Evolutionary conservation across 2,113 vertebrate species (phyloP), one percentile per base, ranked within the genome.

Genomic region (Ascaphus truei): DNA sequence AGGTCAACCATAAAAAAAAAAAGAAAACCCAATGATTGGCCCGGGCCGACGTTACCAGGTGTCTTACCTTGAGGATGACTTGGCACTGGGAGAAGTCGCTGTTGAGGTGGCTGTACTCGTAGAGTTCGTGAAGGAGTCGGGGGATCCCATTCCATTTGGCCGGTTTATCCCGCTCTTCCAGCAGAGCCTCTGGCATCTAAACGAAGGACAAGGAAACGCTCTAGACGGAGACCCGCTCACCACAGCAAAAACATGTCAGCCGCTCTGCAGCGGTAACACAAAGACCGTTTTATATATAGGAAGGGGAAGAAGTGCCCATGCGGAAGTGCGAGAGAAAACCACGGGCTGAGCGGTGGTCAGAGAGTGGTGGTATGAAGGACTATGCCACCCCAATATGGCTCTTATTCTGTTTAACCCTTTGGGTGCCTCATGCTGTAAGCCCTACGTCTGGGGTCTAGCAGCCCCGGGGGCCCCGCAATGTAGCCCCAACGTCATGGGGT

Each of bases 101-200:
- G 88, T 99, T 95, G 26, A 93, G 93, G 73, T 98, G 93, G 78
- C 95, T 98, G 72, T 92, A 93, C 31, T 95, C 85, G 4, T 97
- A 89, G 7, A 99, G 87, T 79, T 92, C 96, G 80, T 94, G 93
- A 67, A 99, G 80, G 50, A 98, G 82, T 43, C 91, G 80, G 20
- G 97, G 97, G 83, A 99, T 96, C 75, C 96, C 94, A 72, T 96
- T 93, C 97, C 97, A 99, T 75, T 95, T 96, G 11, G 92, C 95
- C 29, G 88, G 89, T 76, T 93, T 98, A 75, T 99, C 96, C 73
- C 96, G 89, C 67, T 98, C 95, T 20, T 89, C 90, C 67, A 99
- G 85, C 82, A 99, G 89, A 30, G 87, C 89, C 79, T 88, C 91
- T 51, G 95, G 91, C 72, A 98, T 93, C 97, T 99, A 73, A 34